phyloP scores from a whole-genome alignment of 2,797 vertebrate genomes.

The Oceanodroma leucorhoa region DNA sequence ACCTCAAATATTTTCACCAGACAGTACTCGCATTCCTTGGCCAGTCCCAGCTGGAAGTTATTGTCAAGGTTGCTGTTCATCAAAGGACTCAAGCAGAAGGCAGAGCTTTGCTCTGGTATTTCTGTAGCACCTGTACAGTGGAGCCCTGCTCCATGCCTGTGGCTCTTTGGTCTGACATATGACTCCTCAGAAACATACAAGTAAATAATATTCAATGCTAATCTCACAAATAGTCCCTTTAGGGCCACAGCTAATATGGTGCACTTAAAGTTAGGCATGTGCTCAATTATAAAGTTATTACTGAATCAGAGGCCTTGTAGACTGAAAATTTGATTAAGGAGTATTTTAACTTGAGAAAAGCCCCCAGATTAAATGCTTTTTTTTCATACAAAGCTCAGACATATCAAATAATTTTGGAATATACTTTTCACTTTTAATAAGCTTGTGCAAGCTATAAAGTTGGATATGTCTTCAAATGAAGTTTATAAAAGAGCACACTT shows the following conservation, averaged over 20 bases:
- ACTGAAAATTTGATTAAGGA: constrained; percentile 32
- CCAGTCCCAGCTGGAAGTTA: constrained; percentile 34
- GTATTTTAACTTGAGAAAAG: constrained; percentile 2
- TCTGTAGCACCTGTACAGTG: constrained; percentile 22
- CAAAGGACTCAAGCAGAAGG: constrained; percentile 1
- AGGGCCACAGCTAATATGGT: not conserved
- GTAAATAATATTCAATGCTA: constrained; percentile 7
- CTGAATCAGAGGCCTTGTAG: not conserved
- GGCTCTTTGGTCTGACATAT: not conserved
- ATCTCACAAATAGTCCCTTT: constrained; percentile 33
- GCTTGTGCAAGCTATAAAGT: not conserved
- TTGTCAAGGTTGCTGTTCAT: constrained; percentile 20
- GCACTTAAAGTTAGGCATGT: constrained; percentile 21
- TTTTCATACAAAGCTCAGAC: not conserved
- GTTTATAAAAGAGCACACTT: not conserved
- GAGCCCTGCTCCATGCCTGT: not conserved
- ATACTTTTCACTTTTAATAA: constrained; percentile 53
- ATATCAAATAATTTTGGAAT: constrained; percentile 40
- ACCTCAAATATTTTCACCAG: constrained; percentile 53
- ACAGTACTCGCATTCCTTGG: constrained; percentile 9
- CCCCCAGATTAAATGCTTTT: not conserved
- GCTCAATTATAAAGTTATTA: constrained; percentile 23
- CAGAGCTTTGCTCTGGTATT: not conserved
- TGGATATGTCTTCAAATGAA: constrained; percentile 34
- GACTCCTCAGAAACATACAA: not conserved